These are phyloP conservation scores for Petrocephalus sullivani DNA, from an alignment of 2,797 vertebrate genomes.

Conservation along the genomic window DNA sequence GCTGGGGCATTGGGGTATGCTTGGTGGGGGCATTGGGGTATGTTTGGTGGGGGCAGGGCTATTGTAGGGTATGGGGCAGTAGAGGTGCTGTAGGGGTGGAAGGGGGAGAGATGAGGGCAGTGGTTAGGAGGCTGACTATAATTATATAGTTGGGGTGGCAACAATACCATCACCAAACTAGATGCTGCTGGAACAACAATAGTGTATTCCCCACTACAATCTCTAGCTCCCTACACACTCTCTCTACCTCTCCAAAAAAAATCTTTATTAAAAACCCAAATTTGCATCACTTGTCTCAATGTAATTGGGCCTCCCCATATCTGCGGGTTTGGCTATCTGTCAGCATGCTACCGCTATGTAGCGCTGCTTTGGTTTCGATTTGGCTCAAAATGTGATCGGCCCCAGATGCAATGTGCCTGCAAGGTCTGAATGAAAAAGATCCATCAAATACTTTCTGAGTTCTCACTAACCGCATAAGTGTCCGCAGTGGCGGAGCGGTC, in stretches of 20 bases:
- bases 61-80: constrained; percentile 1
- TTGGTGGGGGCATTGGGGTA: background rate
- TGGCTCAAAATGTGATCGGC: background rate
- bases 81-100: background rate
- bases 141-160: background rate
- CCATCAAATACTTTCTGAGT: background rate
- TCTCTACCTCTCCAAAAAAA: no score
- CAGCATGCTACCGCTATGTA: background rate
- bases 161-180: background rate
- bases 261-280: no score
- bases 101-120: constrained; percentile 16
- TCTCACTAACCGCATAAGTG: background rate
- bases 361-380: background rate
- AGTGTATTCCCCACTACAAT: background rate
- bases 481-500: no score
- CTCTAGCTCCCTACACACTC: no score
- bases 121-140: constrained; percentile 26
- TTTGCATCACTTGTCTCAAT: background rate
- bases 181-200: background rate
- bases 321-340: background rate
- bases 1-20: background rate
- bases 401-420: background rate
- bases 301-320: background rate
- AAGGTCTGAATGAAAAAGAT: background rate
- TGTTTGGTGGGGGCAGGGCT: background rate